Conservation (phyloP, 2,113 vertebrate species). For the Ctenomys sociabilis region DNA sequence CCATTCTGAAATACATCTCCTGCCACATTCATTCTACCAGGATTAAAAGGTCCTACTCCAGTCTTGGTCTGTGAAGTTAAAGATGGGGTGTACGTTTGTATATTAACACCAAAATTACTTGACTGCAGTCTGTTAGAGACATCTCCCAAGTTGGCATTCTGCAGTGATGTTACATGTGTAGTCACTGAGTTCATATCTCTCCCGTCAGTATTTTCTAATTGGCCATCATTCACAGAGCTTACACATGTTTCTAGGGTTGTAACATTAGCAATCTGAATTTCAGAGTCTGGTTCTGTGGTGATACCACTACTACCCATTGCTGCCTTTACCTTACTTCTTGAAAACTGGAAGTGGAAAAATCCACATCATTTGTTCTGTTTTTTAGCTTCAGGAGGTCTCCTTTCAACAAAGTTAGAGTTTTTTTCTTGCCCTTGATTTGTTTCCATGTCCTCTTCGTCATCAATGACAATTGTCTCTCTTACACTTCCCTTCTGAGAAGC, state of each 20-base stretch:
- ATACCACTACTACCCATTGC: slow-evolving; percentile 90
- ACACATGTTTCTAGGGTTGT: slow-evolving; percentile 93
- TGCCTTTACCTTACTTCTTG: slow-evolving; percentile 91
- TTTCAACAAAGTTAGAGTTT: slow-evolving; percentile 86
- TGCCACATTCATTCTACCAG: slow-evolving; percentile 92
- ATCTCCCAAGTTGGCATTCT: slow-evolving; percentile 89
- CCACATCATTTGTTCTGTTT: slow-evolving; percentile 87
- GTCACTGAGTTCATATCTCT: slow-evolving; percentile 97
- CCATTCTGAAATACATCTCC: slow-evolving; percentile 96
- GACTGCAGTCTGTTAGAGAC: slow-evolving; percentile 95
- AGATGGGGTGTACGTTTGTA: slow-evolving; percentile 90
- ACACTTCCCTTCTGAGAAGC: slow-evolving; percentile 88
- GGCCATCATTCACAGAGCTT: slow-evolving; percentile 87
- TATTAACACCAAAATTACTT: slow-evolving; percentile 94
- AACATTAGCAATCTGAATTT: slow-evolving; percentile 97
- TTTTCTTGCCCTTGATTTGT: slow-evolving; percentile 90
- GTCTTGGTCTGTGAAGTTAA: slow-evolving; percentile 91
- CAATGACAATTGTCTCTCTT: slow-evolving; percentile 97
- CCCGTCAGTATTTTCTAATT: slow-evolving; percentile 86
- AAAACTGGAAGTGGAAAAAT: slow-evolving; percentile 89
- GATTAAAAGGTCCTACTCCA: slow-evolving; percentile 95
- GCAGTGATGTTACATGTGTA: slow-evolving; percentile 97
- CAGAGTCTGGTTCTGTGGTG: slow-evolving; percentile 97
- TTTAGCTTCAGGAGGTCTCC: slow-evolving; percentile 88
- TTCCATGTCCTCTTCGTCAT: slow-evolving; percentile 95